Conservation (phyloP, 2,888 invertebrate species). For the Tiphia femorata region DNA sequence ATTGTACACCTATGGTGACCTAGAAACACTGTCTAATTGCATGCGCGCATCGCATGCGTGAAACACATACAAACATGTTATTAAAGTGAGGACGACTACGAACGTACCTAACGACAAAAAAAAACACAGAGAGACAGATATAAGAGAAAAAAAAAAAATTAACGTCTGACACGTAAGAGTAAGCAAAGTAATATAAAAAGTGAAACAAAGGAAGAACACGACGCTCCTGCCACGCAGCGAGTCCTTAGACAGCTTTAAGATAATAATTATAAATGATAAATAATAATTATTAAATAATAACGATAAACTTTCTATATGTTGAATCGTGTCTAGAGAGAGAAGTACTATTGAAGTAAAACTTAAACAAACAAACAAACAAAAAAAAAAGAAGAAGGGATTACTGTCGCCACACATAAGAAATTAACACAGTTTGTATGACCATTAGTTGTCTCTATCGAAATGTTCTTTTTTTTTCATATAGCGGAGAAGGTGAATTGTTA, state of each 20-base stretch:
- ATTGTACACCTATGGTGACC: slow-evolving; percentile 31
- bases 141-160: slow-evolving; percentile 27
- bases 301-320: slow-evolving; percentile 68
- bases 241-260: slow-evolving; percentile 67
- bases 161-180: slow-evolving; percentile 33
- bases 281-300: slow-evolving; percentile 66
- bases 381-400: slow-evolving; percentile 16
- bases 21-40: slow-evolving; percentile 28
- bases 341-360: slow-evolving; percentile 61
- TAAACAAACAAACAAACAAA: slow-evolving; percentile 24
- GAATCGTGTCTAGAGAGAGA: slow-evolving; percentile 67
- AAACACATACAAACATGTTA: slow-evolving; percentile 33
- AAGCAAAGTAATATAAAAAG: slow-evolving; percentile 51
- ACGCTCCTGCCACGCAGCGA: slow-evolving; percentile 66
- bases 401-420: slow-evolving; percentile 50
- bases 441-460: slow-evolving; percentile 53
- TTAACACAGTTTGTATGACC: slow-evolving; percentile 54
- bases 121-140: slow-evolving; percentile 26
- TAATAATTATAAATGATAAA: slow-evolving; percentile 65
- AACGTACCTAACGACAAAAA: slow-evolving; percentile 53
- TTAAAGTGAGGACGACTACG: slow-evolving; percentile 54
- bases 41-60: slow-evolving; percentile 33
- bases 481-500: slow-evolving; percentile 57
- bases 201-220: slow-evolving; percentile 43
- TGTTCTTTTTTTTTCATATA: slow-evolving; percentile 42